These are phyloP conservation scores for Apodemus sylvaticus DNA, from an alignment of 2,113 vertebrate species.

Conservation along the genomic window DNA sequence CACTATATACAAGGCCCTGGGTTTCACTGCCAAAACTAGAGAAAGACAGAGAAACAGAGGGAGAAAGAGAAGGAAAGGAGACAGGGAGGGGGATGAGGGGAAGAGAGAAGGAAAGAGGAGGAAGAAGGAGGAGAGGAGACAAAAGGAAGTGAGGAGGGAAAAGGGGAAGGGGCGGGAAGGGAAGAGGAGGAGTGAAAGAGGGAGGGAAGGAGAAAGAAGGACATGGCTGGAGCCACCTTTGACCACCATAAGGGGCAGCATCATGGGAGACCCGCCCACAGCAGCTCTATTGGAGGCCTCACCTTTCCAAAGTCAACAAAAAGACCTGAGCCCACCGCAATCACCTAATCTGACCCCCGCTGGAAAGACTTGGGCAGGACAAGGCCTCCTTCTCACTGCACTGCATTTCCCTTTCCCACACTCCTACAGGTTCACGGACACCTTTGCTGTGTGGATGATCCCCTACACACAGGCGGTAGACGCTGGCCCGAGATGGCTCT, in stretches of 20 bases:
- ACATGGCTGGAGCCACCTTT: not conserved
- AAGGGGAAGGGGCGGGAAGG: not conserved
- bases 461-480: not conserved
- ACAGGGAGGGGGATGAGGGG: no score
- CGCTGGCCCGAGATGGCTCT: not conserved
- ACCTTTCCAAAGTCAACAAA: not conserved
- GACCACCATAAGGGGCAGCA: accelerated
- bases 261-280: accelerated
- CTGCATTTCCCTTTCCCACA: accelerated
- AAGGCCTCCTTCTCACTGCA: accelerated
- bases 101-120: not conserved
- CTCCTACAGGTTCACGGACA: accelerated
- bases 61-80: not conserved
- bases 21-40: not conserved
- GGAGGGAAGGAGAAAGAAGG: not conserved
- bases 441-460: not conserved
- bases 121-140: not conserved
- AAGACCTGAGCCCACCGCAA: not conserved
- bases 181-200: not conserved
- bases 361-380: accelerated
- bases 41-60: not conserved
- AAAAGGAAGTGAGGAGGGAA: not conserved
- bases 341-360: accelerated
- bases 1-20: not conserved
- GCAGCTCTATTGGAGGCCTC: accelerated